These are phyloP conservation scores for Perca schrenkii DNA, from an alignment of 2,113 vertebrate genomes.

Conservation along the genomic window DNA sequence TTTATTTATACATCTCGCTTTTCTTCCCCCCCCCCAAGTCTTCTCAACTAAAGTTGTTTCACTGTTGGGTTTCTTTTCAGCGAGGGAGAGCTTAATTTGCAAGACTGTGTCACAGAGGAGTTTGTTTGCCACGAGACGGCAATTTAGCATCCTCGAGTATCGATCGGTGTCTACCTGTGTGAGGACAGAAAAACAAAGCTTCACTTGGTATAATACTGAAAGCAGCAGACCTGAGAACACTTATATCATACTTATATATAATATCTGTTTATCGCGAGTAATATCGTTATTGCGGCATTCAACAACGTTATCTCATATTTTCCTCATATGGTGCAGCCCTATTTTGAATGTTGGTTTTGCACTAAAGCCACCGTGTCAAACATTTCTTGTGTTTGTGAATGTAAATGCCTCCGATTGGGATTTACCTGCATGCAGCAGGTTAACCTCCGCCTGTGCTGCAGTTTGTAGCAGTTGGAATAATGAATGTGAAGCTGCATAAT, in stretches of 20 bases:
- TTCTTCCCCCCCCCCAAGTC: conserved; percentile 3
- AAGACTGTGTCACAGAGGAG: not conserved
- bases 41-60: conserved; percentile 42
- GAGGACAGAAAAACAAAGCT: not conserved
- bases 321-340: too few relatives aligned
- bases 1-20: conserved; percentile 74
- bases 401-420: not conserved
- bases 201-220: not conserved
- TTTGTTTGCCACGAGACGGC: not conserved
- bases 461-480: conserved; percentile 57
- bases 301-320: too few relatives aligned
- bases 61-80: conserved; percentile 35
- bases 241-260: too few relatives aligned
- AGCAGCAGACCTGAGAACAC: too few relatives aligned
- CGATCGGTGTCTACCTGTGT: not conserved
- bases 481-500: conserved; percentile 46
- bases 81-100: not conserved
- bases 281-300: too few relatives aligned
- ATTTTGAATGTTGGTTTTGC: not conserved
- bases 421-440: conserved; percentile 39
- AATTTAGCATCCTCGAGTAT: not conserved
- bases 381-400: not conserved
- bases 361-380: not conserved
- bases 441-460: not conserved
- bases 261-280: too few relatives aligned